These are phyloP conservation scores for Muscidifurax raptorellus DNA, from an alignment of 1,140 invertebrate genomes.

Conservation along the genomic window DNA sequence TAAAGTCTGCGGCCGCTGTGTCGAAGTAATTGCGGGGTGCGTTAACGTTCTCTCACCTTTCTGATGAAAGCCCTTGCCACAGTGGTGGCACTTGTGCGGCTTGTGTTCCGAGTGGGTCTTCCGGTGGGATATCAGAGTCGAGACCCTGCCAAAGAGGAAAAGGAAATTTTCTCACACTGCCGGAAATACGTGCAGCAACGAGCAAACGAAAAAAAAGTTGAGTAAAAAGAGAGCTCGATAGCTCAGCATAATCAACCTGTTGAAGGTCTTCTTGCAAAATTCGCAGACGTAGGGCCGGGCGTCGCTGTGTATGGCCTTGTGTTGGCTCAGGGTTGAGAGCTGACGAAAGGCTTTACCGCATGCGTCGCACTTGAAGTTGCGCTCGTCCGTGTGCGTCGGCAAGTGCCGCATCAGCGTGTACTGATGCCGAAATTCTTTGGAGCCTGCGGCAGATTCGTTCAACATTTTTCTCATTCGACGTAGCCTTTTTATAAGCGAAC, in stretches of 20 bases:
- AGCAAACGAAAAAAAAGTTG: constrained; percentile 13
- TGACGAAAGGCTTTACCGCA: constrained; percentile 89
- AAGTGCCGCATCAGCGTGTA: constrained; percentile 88
- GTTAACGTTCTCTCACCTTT: constrained; percentile 77
- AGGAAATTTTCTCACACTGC: constrained; percentile 14
- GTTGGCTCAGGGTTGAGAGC: constrained; percentile 84
- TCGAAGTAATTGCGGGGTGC: neutral
- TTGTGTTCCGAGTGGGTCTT: constrained; percentile 85
- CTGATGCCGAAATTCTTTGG: constrained; percentile 85
- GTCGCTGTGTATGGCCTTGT: constrained; percentile 84
- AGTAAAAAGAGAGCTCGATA: neutral
- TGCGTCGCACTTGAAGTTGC: constrained; percentile 86
- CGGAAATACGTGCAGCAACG: constrained; percentile 15
- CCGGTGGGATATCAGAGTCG: constrained; percentile 84
- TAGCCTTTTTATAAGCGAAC: neutral
- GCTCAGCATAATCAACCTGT: constrained; percentile 69
- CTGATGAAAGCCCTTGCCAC: constrained; percentile 86
- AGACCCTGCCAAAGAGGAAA: constrained; percentile 75
- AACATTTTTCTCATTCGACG: constrained; percentile 5
- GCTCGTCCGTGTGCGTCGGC: constrained; percentile 88
- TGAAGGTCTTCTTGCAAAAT: constrained; percentile 85
- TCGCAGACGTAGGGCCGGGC: constrained; percentile 84
- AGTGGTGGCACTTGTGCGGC: constrained; percentile 83
- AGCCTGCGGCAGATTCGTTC: constrained; percentile 68
- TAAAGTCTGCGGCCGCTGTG: neutral